Percentiles rank a stretch among this genome's conserved stretches.
Evolutionary conservation across 2,888 invertebrate species (phyloP).

Genomic region (Spatulosminthurus flaviceps): DNA sequence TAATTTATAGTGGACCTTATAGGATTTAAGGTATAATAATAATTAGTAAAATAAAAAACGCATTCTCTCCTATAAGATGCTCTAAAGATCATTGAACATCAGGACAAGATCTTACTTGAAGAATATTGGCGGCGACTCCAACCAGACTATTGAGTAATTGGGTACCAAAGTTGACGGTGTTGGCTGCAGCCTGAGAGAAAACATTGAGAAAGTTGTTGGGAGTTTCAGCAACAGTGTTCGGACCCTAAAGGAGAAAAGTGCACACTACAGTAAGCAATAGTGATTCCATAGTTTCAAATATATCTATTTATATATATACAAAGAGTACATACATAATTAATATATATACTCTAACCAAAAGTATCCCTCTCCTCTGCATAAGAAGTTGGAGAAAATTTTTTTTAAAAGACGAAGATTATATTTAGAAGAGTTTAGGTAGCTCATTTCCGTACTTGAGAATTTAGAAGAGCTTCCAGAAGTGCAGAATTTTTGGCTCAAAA

Average conservation of each 20-base stretch:
- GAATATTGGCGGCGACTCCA: slow-evolving; percentile 64
- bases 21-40: background rate
- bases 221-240: slow-evolving; percentile 63
- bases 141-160: slow-evolving; percentile 64
- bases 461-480: too few relatives aligned
- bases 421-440: too few relatives aligned
- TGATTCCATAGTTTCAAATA: slow-evolving; percentile 3
- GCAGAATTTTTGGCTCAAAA: too few relatives aligned
- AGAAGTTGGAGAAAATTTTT: too few relatives aligned
- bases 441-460: too few relatives aligned
- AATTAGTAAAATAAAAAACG: background rate
- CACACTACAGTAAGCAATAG: slow-evolving; percentile 47
- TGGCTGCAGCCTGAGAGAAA: slow-evolving; percentile 64
- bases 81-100: slow-evolving; percentile 18
- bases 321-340: too few relatives aligned
- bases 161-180: slow-evolving; percentile 64
- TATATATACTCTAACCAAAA: too few relatives aligned
- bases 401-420: too few relatives aligned
- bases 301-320: too few relatives aligned
- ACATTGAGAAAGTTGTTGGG: slow-evolving; percentile 64
- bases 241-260: slow-evolving; percentile 57
- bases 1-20: background rate
- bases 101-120: slow-evolving; percentile 59
- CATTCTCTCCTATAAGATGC: background rate
- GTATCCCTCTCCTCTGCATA: too few relatives aligned